Percentiles rank a stretch among this genome's conserved stretches.
phyloP scores from a whole-genome alignment of 2,113 vertebrate species.

The Macrotis lagotis region DNA sequence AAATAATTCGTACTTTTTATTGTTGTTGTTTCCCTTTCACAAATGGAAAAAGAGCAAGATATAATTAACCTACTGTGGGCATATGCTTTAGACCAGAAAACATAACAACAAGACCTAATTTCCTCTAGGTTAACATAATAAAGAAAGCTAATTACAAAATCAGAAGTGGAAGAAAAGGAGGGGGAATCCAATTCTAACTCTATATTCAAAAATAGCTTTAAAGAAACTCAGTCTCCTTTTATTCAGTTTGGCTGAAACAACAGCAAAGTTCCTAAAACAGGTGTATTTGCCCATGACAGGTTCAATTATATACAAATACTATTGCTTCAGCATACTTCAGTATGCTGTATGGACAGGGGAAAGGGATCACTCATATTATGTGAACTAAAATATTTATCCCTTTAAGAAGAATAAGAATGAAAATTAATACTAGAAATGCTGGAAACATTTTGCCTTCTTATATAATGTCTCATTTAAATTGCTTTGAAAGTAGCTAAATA shows the following conservation, averaged over 20 bases:
- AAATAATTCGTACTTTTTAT: background rate
- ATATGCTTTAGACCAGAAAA: slow-evolving; percentile 54
- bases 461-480: slow-evolving; percentile 53
- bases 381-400: slow-evolving; percentile 27
- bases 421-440: slow-evolving; percentile 53
- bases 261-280: slow-evolving; percentile 20
- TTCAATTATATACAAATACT: slow-evolving; percentile 28
- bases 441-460: slow-evolving; percentile 41
- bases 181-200: background rate
- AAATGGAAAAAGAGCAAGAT: slow-evolving; percentile 48
- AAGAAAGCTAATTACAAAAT: slow-evolving; percentile 59
- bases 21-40: background rate
- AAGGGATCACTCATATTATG: slow-evolving; percentile 11
- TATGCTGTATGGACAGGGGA: background rate
- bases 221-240: slow-evolving; percentile 34
- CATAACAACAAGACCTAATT: slow-evolving; percentile 50
- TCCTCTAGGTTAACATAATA: slow-evolving; percentile 44
- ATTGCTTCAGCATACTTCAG: background rate
- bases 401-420: slow-evolving; percentile 55
- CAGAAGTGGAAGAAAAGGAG: slow-evolving; percentile 36
- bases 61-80: slow-evolving; percentile 49
- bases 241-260: slow-evolving; percentile 18
- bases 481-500: slow-evolving; percentile 44
- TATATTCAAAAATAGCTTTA: background rate
- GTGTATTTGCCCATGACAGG: slow-evolving; percentile 36